These are phyloP conservation scores for Channa maculata DNA, from an alignment of 2,113 vertebrate genomes.

Conservation along the genomic window DNA sequence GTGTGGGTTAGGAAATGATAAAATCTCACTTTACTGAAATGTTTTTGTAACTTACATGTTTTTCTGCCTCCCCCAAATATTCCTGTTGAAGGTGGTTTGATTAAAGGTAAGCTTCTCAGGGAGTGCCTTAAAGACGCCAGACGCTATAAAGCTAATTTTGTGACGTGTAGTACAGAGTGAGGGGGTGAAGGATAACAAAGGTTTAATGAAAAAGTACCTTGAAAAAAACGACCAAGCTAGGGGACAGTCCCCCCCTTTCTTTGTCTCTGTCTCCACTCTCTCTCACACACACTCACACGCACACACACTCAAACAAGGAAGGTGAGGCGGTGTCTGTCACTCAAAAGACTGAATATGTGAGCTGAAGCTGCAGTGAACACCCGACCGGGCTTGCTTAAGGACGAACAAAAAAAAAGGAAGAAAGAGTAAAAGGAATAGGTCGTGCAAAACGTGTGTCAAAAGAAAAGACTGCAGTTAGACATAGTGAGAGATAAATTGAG, in stretches of 20 bases:
- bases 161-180: slow-evolving; percentile 44
- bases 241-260: slow-evolving; percentile 66
- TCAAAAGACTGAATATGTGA: slow-evolving; percentile 60
- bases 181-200: slow-evolving; percentile 71
- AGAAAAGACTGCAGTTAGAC: slow-evolving; percentile 21
- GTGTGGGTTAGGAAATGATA: neutral
- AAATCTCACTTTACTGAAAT: neutral
- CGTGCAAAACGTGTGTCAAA: slow-evolving; percentile 12
- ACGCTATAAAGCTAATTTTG: slow-evolving; percentile 18
- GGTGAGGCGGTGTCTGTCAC: slow-evolving; percentile 64
- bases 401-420: slow-evolving; percentile 29
- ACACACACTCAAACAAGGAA: slow-evolving; percentile 55
- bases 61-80: neutral
- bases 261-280: slow-evolving; percentile 32
- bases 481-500: slow-evolving; percentile 54
- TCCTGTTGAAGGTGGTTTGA: slow-evolving; percentile 7
- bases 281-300: slow-evolving; percentile 15
- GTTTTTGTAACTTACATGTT: neutral
- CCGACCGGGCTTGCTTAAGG: slow-evolving; percentile 32
- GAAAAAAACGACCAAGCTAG: slow-evolving; percentile 37
- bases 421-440: neutral
- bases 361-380: slow-evolving; percentile 59
- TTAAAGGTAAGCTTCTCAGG: slow-evolving; percentile 20
- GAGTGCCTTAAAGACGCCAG: slow-evolving; percentile 28
- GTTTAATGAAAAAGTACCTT: slow-evolving; percentile 73